phyloP scores from a whole-genome alignment of 2,113 vertebrate species.

The Macroglossus sobrinus region DNA sequence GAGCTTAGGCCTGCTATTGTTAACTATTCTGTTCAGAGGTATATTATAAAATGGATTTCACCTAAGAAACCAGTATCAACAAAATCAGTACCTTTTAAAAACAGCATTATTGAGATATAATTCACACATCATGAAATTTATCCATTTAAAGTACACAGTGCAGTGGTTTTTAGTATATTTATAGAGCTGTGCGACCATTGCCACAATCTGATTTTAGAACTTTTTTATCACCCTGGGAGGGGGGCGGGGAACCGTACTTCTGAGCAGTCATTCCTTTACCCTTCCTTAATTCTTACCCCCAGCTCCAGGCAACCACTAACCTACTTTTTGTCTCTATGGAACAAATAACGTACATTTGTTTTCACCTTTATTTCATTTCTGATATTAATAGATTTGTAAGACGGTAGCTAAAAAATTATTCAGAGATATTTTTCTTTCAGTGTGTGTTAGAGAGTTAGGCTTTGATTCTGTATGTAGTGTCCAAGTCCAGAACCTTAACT shows the following conservation, averaged over 20 bases:
- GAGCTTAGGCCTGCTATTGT: background rate
- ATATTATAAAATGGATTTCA: background rate
- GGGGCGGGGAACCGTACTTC: too few relatives aligned
- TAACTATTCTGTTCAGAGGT: background rate
- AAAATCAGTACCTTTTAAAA: background rate
- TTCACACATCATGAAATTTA: background rate
- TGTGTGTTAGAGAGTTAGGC: background rate
- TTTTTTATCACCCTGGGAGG: background rate
- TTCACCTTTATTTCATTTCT: slow-evolving; percentile 18
- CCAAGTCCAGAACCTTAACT: background rate
- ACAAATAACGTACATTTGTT: background rate
- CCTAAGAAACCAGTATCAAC: background rate
- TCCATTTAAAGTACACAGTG: background rate
- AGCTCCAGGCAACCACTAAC: background rate
- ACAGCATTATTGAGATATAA: background rate
- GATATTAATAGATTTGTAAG: background rate
- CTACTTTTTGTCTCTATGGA: background rate
- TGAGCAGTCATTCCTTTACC: background rate
- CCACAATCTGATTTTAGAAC: background rate
- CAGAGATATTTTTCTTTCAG: background rate
- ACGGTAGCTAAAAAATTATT: background rate
- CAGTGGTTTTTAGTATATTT: background rate
- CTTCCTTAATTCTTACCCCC: background rate
- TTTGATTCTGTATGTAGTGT: background rate
- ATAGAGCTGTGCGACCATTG: background rate